phyloP scores from a whole-genome alignment of 2,797 vertebrate genomes.

The Lepus oiostolus region DNA sequence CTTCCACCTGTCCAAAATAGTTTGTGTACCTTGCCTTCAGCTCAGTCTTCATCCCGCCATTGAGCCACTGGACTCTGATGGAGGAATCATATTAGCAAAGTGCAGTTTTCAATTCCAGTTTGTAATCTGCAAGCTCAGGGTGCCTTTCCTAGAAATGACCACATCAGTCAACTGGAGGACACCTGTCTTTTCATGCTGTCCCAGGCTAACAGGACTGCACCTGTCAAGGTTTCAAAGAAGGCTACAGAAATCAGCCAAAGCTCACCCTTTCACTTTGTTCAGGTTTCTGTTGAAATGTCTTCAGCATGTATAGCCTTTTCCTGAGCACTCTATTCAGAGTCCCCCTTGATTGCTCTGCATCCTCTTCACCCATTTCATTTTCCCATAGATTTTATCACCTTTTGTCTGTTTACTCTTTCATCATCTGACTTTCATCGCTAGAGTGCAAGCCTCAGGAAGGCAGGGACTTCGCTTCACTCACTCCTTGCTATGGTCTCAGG shows the following conservation, averaged over 20 bases:
- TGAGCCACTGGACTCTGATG: neutral
- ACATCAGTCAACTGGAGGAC: neutral
- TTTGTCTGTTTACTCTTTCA: neutral
- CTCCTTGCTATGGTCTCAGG: neutral
- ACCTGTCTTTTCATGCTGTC: neutral
- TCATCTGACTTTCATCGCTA: neutral
- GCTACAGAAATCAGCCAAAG: neutral
- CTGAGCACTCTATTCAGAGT: neutral
- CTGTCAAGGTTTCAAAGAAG: neutral
- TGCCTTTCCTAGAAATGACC: neutral
- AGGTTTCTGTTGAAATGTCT: slow-evolving; percentile 34
- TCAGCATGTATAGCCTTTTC: neutral
- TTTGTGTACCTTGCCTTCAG: neutral
- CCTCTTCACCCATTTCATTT: neutral
- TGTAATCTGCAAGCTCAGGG: neutral
- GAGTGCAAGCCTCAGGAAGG: neutral
- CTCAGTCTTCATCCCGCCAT: neutral
- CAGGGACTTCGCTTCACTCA: neutral
- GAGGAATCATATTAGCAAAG: neutral
- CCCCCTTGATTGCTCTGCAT: neutral
- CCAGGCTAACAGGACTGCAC: neutral
- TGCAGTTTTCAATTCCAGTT: neutral
- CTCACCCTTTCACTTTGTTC: neutral
- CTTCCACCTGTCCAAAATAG: neutral
- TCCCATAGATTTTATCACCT: neutral